Percentiles rank a stretch among this genome's conserved stretches.
Conservation (phyloP, 2,113 vertebrate species). For the Corythornis vintsioides region DNA sequence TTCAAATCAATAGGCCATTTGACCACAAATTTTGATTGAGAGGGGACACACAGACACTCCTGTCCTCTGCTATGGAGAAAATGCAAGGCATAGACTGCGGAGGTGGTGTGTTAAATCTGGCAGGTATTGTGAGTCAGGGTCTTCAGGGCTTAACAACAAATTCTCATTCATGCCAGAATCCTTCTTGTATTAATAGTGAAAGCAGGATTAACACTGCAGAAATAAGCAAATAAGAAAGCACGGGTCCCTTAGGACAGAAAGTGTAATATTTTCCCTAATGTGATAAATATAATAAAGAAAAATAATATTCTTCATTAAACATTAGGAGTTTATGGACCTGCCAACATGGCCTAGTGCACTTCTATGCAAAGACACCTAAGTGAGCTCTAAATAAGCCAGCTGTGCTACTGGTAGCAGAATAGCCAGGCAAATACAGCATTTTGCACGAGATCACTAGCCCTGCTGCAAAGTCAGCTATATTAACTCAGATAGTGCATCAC, state of each 20-base stretch:
- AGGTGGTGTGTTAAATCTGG: neutral
- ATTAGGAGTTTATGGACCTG: neutral
- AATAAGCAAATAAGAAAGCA: conserved; percentile 12
- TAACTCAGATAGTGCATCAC: neutral
- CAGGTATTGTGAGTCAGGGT: neutral
- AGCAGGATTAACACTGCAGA: conserved; percentile 27
- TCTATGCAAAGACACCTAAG: neutral
- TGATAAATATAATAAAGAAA: conserved; percentile 16
- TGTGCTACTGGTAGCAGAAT: neutral
- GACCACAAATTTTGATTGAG: neutral
- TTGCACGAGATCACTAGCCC: neutral
- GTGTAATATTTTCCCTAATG: neutral
- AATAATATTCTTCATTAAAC: neutral
- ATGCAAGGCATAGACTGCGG: neutral
- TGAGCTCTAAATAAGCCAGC: neutral
- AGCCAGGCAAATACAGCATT: neutral
- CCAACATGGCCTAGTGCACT: neutral
- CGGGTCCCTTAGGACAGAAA: conserved; percentile 1
- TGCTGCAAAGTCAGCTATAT: conserved; percentile 5
- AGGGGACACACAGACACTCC: neutral
- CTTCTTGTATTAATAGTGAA: neutral
- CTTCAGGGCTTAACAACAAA: conserved; percentile 16
- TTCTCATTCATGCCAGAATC: neutral
- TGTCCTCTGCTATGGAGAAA: neutral
- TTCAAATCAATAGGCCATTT: neutral